A percentile compares a stretch with the other conserved stretches of the same genome.
Conservation (phyloP, 2,888 invertebrate species). For the Metellina segmentata region DNA sequence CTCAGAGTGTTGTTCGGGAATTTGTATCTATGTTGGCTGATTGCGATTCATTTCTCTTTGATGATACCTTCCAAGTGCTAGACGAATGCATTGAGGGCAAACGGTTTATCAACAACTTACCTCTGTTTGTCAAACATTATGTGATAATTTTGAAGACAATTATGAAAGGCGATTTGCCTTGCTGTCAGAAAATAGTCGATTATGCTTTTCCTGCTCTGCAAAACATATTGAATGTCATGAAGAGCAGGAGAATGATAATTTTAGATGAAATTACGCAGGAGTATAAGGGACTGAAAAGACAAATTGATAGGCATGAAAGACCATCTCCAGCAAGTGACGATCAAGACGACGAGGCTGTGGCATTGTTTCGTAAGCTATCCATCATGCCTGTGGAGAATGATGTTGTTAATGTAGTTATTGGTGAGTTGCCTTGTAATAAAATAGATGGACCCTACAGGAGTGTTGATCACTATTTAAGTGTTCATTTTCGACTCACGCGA, state of each 20-base stretch:
- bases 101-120: not conserved
- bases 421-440: slow-evolving; percentile 84
- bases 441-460: slow-evolving; percentile 85
- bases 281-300: slow-evolving; percentile 21
- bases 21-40: slow-evolving; percentile 35
- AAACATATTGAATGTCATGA: slow-evolving; percentile 52
- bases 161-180: not conserved
- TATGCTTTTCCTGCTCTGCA: slow-evolving; percentile 42
- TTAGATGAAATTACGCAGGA: not conserved
- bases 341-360: slow-evolving; percentile 34
- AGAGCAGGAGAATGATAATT: not conserved
- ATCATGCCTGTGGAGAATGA: slow-evolving; percentile 80
- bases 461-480: slow-evolving; percentile 88
- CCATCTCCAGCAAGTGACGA: not conserved
- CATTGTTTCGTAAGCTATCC: slow-evolving; percentile 80
- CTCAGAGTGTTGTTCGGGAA: not conserved
- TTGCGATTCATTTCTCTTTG: slow-evolving; percentile 33
- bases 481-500: slow-evolving; percentile 88
- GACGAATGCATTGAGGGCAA: not conserved
- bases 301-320: slow-evolving; percentile 28
- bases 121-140: slow-evolving; percentile 27
- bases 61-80: not conserved
- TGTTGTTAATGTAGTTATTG: slow-evolving; percentile 79
- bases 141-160: slow-evolving; percentile 44
- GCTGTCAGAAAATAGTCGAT: slow-evolving; percentile 8